Conservation (phyloP, 1,140 invertebrate genomes). For the Drosophila navojoa region DNA sequence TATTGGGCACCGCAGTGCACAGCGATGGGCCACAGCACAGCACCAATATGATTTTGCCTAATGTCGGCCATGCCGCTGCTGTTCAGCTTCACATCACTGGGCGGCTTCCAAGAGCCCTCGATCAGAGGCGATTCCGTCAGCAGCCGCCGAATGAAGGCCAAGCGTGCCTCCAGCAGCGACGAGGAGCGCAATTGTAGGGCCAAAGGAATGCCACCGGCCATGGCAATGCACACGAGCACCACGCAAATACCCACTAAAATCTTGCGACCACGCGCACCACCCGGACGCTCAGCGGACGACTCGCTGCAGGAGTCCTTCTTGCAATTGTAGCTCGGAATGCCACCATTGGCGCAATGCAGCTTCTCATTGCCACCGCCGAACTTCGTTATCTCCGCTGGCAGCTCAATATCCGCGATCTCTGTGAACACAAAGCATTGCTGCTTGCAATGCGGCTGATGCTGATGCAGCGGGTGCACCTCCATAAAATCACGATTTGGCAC, state of each 20-base stretch:
- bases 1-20: conserved; percentile 87
- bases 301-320: conserved; percentile 76
- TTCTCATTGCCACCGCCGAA: conserved; percentile 76
- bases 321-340: conserved; percentile 65
- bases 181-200: conserved; percentile 86
- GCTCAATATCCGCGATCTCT: conserved; percentile 81
- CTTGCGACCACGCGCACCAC: conserved; percentile 66
- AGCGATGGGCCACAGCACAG: conserved; percentile 88
- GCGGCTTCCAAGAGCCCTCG: conserved; percentile 84
- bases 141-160: conserved; percentile 86
- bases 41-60: conserved; percentile 76
- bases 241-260: conserved; percentile 68
- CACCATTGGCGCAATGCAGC: conserved; percentile 69
- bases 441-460: conserved; percentile 82
- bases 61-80: conserved; percentile 67
- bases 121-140: conserved; percentile 86
- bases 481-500: conserved; percentile 80
- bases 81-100: conserved; percentile 62
- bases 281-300: conserved; percentile 58
- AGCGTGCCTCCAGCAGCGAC: conserved; percentile 85
- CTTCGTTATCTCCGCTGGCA: conserved; percentile 81
- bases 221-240: conserved; percentile 73
- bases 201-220: conserved; percentile 85
- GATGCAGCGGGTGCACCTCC: conserved; percentile 79
- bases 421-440: conserved; percentile 83